Evolutionary conservation across 1,140 invertebrate genomes (phyloP).

Genomic region (Saccostrea echinata): DNA sequence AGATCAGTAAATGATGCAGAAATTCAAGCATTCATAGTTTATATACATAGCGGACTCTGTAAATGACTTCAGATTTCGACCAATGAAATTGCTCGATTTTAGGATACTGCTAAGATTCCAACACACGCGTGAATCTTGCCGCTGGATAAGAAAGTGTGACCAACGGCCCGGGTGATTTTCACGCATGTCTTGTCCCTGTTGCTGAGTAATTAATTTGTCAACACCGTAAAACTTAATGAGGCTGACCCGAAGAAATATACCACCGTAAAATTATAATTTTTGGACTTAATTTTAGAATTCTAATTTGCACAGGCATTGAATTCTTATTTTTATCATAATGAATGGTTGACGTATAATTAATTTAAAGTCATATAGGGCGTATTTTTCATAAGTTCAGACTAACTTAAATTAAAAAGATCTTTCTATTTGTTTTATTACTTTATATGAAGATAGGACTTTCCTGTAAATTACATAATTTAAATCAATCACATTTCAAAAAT

Average conservation of each 20-base stretch:
- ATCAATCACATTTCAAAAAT: no score
- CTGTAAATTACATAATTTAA: no score
- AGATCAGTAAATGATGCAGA: conserved; percentile 15
- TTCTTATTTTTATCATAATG: not conserved
- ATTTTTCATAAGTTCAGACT: no score
- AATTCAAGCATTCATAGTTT: not conserved
- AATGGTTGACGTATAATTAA: no score
- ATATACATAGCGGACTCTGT: not conserved
- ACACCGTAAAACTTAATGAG: conserved; percentile 19
- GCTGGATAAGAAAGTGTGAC: not conserved
- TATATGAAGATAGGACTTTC: no score
- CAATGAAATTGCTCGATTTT: not conserved
- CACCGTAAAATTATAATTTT: conserved; percentile 1
- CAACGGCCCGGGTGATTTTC: not conserved
- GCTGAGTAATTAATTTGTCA: conserved; percentile 17
- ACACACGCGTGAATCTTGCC: not conserved
- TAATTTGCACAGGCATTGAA: not conserved
- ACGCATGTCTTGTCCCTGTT: not conserved
- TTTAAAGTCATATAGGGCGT: no score
- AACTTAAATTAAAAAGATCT: no score
- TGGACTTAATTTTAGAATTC: not conserved
- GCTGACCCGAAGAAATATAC: not conserved
- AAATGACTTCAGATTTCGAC: not conserved
- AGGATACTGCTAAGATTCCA: not conserved
- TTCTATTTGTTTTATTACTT: no score